These are phyloP conservation scores for Anabacerthia variegaticeps DNA, from an alignment of 2,797 vertebrate genomes.

Conservation along the genomic window DNA sequence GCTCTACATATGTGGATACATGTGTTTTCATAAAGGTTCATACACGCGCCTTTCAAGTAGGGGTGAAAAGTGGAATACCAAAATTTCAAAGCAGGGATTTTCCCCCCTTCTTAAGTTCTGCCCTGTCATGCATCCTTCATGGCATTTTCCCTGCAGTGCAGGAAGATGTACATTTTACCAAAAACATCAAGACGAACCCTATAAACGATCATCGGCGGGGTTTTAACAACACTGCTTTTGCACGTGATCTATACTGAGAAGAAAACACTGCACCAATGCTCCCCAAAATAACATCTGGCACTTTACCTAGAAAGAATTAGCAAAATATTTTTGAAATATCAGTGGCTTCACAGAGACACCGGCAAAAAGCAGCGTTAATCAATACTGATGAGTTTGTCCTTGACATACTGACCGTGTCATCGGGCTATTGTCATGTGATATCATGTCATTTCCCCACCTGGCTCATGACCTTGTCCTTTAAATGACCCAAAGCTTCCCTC, in stretches of 20 bases:
- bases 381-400: constrained; percentile 88
- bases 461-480: constrained; percentile 91
- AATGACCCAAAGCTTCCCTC: constrained; percentile 85
- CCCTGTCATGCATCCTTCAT: not conserved
- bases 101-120: not conserved
- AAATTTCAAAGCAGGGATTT: not conserved
- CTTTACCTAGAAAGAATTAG: constrained; percentile 38
- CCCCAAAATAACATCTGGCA: not conserved
- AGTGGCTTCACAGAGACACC: constrained; percentile 66
- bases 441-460: constrained; percentile 93
- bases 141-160: not conserved
- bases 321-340: constrained; percentile 66
- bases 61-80: not conserved
- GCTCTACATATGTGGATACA: not conserved
- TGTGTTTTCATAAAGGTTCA: not conserved
- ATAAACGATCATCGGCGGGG: not conserved
- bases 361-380: constrained; percentile 74
- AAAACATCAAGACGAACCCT: not conserved
- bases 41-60: not conserved
- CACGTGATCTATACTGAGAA: not conserved
- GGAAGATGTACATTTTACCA: not conserved
- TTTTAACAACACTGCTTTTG: not conserved
- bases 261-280: not conserved
- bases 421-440: constrained; percentile 89
- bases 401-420: constrained; percentile 92